Percentiles rank a stretch among this genome's conserved stretches.
Evolutionary conservation across 2,797 vertebrate genomes (phyloP).

Genomic region (Schizothorax lantsangensis): DNA sequence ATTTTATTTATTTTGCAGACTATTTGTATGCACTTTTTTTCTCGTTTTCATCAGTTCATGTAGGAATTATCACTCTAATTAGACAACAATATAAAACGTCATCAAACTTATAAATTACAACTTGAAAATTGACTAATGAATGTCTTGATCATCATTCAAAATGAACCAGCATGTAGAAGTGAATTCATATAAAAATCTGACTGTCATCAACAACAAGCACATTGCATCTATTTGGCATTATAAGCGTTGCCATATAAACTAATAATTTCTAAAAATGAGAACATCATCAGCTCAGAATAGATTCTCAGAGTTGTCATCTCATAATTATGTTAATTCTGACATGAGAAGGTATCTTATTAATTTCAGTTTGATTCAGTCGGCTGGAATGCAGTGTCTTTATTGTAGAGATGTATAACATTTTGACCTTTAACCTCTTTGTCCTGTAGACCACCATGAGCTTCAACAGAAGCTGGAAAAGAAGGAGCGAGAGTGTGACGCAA

Average conservation of each 20-base stretch:
- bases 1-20: background rate
- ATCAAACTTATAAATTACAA: background rate
- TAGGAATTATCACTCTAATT: background rate
- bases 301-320: background rate
- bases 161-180: background rate
- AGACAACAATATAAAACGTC: background rate
- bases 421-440: slow-evolving; percentile 30
- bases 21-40: background rate
- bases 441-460: slow-evolving; percentile 93
- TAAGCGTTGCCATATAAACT: background rate
- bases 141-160: background rate
- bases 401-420: background rate
- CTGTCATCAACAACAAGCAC: background rate
- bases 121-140: background rate
- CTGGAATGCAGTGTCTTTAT: background rate
- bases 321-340: background rate
- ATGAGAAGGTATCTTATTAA: background rate
- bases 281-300: background rate
- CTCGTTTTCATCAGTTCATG: background rate
- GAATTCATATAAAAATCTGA: background rate
- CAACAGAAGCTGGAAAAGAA: slow-evolving; percentile 98
- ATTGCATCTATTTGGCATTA: background rate
- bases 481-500: slow-evolving; percentile 95
- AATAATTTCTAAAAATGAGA: background rate
- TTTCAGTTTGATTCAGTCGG: background rate